A percentile compares a stretch with the other conserved stretches of the same genome.
Evolutionary conservation across 2,888 invertebrate genomes (phyloP).

Genomic region (Hydrotaea cyrtoneurina): DNA sequence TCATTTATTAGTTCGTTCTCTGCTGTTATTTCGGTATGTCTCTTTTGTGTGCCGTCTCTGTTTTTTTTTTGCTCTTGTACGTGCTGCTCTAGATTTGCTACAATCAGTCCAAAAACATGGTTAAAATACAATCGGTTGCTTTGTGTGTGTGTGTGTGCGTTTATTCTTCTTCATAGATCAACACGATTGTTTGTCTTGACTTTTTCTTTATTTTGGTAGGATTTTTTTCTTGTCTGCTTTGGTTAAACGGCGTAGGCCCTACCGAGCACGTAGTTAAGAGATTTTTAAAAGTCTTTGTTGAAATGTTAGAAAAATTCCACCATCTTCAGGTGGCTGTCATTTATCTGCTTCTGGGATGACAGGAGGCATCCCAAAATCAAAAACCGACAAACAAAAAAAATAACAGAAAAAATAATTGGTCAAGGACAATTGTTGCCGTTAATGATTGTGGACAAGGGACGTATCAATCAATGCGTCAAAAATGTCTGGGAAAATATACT

Average conservation of each 20-base stretch:
- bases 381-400: background rate
- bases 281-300: slow-evolving; percentile 4
- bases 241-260: background rate
- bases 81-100: slow-evolving; percentile 7
- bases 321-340: background rate
- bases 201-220: background rate
- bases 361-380: background rate
- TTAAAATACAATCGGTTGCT: background rate
- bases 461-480: background rate
- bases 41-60: background rate
- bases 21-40: background rate
- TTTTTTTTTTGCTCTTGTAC: background rate
- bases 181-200: background rate
- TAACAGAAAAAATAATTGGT: background rate
- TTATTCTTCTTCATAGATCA: background rate
- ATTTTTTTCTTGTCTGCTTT: background rate
- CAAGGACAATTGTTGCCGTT: background rate
- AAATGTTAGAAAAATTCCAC: background rate
- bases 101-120: slow-evolving; percentile 9
- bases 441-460: background rate
- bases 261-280: background rate
- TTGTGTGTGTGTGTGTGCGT: background rate
- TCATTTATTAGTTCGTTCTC: background rate
- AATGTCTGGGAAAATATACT: too few species aligned
- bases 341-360: background rate